Conservation (phyloP, 2,888 invertebrate species). For the Clunio marinus region DNA sequence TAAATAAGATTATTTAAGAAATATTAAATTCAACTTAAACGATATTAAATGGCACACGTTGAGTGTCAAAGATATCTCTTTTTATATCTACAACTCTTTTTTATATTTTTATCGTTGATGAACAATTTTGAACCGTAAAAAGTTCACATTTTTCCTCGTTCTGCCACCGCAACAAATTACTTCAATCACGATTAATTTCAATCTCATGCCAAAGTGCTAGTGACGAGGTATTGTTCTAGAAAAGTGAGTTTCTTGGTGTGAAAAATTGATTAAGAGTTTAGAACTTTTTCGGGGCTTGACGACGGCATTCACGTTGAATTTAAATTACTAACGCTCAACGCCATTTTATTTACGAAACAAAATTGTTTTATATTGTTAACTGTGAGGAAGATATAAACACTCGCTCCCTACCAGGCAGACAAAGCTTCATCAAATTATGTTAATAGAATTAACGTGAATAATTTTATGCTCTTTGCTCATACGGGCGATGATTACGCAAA, state of each 20-base stretch:
- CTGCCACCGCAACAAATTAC: constrained; percentile 26
- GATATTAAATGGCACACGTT: too few relatives aligned
- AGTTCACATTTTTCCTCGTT: not conserved
- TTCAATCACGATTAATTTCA: constrained; percentile 30
- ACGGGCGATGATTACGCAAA: constrained; percentile 9
- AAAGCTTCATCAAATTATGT: not conserved
- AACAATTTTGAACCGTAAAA: constrained; percentile 17
- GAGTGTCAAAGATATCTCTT: too few relatives aligned
- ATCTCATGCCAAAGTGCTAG: constrained; percentile 25
- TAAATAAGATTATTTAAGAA: too few relatives aligned
- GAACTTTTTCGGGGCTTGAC: not conserved
- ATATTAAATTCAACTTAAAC: too few relatives aligned
- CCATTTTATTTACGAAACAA: not conserved
- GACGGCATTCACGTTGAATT: not conserved
- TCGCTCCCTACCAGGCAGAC: not conserved
- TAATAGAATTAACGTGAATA: not conserved
- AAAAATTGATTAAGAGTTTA: not conserved
- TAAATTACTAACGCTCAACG: too few relatives aligned
- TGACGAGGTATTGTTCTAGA: not conserved
- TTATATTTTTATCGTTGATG: constrained; percentile 14
- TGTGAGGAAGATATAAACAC: not conserved
- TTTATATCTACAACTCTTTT: too few relatives aligned
- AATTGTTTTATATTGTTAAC: too few relatives aligned
- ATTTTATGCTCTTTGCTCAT: not conserved
- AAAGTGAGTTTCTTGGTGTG: not conserved